Evolutionary conservation across 92 coral and sea anemone genomes (phyloP).

Genomic region (Pocillopora meandrina): DNA sequence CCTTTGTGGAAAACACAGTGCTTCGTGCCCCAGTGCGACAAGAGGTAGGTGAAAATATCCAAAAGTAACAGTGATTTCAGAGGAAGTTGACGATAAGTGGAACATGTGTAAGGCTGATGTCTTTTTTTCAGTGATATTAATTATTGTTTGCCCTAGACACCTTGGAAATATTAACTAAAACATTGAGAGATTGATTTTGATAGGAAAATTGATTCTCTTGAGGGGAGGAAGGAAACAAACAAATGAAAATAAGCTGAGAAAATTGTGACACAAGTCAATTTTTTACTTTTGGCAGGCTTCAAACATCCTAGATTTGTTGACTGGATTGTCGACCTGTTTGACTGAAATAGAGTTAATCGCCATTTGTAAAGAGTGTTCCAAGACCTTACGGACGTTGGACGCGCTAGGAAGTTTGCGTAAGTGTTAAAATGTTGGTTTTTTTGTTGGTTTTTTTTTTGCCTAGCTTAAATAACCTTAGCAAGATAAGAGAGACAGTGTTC

Average conservation of each 20-base stretch:
- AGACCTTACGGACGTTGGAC: constrained; percentile 78
- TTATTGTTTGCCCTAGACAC: too few species aligned
- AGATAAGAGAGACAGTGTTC: too few species aligned
- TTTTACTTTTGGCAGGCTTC: constrained; percentile 55
- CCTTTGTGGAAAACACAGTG: constrained; percentile 41
- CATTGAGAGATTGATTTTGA: too few species aligned
- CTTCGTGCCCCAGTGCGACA: constrained; percentile 51
- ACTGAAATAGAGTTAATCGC: constrained; percentile 74
- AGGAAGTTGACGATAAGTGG: too few species aligned
- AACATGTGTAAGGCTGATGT: background rate
- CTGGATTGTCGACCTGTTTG: constrained; percentile 52
- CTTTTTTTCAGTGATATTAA: too few species aligned
- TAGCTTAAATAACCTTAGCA: too few species aligned
- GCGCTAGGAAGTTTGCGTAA: constrained; percentile 89
- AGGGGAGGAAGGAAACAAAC: background rate
- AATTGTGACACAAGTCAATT: background rate
- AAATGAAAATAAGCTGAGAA: too few species aligned
- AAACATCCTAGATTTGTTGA: constrained; percentile 62
- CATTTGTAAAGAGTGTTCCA: constrained; percentile 79
- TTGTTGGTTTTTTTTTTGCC: too few species aligned
- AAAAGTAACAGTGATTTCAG: background rate
- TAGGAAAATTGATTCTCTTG: background rate
- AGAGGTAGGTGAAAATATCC: constrained; percentile 39
- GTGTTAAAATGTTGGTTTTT: constrained; percentile 15
- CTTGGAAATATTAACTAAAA: too few species aligned